Base-by-base conservation (phyloP, 92 coral and sea anemone species). In the Muricea muricata region DNA sequence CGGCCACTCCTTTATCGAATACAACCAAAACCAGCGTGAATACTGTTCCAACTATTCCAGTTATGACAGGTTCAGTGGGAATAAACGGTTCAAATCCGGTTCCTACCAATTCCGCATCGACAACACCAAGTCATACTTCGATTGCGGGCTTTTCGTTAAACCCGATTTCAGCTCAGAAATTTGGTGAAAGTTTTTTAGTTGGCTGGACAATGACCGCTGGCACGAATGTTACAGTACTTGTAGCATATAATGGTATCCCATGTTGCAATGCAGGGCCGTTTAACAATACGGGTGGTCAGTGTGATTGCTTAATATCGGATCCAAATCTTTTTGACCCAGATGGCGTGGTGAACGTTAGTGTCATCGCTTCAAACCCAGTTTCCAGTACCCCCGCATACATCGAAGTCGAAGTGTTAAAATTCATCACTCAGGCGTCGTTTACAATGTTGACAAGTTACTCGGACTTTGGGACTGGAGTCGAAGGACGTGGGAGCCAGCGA, bases 401-500 rank as follows among this genome's bases (percentile, higher is more conserved):
- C 4, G 42, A 37, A 37, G 42, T 37, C 9, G 5, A 82, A 14
- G 82, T 94, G 13, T 95, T 89, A 46, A 80, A 69, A 45, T 84
- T 78, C 41, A 91, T 94, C 52, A 82, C 89, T 0, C 17, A 60
- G 13, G 76, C 91, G 39, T 13, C 58, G 0, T 65, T 89, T 21
- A 52, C 37, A 14, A 82, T 85, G 15, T 37, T 75, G 28, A 84
- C 97, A 26, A 91, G 87, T 7, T 70, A 75, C 14, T 85, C 94
- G 7, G 87, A 86, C 56, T 83, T 69, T 14, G 92, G 93, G 4
- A 23, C 87, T 7, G 88, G 86, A 14, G 73, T 91, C 11, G 78
- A 81, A 0, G 89, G 98, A 35, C 88, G 91, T 57, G 94, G 91
- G 6, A 20, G 48, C 13, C 35, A 35, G 0, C 46, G 73, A 12